Evolutionary conservation across 1,140 invertebrate genomes (phyloP), one percentile per base, ranked within the genome.

Genomic region (Meloidogyne hapla): DNA sequence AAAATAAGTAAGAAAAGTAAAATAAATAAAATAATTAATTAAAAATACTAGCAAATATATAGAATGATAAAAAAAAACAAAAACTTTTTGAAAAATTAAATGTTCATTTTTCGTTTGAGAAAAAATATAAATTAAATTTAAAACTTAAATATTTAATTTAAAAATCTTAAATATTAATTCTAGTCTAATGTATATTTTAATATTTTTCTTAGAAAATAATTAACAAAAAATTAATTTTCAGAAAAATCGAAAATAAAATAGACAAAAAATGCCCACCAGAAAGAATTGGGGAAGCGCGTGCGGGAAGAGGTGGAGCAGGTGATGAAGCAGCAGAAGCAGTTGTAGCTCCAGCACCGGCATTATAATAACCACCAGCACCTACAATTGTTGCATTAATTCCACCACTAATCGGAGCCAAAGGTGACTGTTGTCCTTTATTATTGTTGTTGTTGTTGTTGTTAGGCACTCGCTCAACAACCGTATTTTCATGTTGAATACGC

Each of bases 401-500:
- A 45, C 45, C n/a, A 77, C 74, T 25, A 61, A 28, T 28, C 25
- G 79, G 61, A 15, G 79, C 63, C 45, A 75, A 23, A 71, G 72
- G 68, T 68, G 69, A 56, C n/a, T 71, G 23, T 45, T 81, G 75
- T 21, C 42, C 26, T 45, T 69, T 42, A 73, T 66, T 18, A 56
- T 74, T 18, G 79, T 56, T 48, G 26, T 33, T 18, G 5, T 8
- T 18, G 63, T 78, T 63, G 56, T 65, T 77, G 33, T 75, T 82
- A 68, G 84, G 80, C 26, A 85, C 84, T 26, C 85, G 82, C 63
- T 73, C 71, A 26, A 85, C 84, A 69, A 85, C 84, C 23, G 84
- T 85, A 75, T 85, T 85, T 77, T 85, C 84, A 81, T 85, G 84
- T 76, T 85, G 86, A 48, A 85, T 77, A 75, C 76, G 33, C 13